Conservation (phyloP, 2,797 vertebrate genomes). For the Sus cebifrons region DNA sequence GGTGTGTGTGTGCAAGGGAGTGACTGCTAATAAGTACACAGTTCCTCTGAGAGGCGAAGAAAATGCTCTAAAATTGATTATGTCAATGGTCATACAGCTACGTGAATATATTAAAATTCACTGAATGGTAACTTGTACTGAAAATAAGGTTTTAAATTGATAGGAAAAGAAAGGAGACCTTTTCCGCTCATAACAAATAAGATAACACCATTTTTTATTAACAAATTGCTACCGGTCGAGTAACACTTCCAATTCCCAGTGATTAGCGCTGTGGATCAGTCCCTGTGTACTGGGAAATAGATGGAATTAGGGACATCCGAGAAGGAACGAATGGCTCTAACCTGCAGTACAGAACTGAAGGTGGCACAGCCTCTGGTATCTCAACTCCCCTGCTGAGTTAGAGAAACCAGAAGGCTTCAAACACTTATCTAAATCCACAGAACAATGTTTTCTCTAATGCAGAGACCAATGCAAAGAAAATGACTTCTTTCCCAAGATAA, state of each 20-base stretch:
- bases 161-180: not conserved
- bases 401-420: not conserved
- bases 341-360: not conserved
- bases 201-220: conserved; percentile 9
- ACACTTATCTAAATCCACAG: not conserved
- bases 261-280: not conserved
- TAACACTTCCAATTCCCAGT: conserved; percentile 12
- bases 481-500: conserved; percentile 11
- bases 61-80: not conserved
- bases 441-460: conserved; percentile 39
- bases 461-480: conserved; percentile 9
- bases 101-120: not conserved
- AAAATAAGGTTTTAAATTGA: conserved; percentile 35
- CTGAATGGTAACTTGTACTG: not conserved
- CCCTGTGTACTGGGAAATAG: not conserved
- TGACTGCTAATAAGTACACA: not conserved
- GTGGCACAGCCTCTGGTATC: not conserved
- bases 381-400: not conserved
- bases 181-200: not conserved
- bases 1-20: not conserved
- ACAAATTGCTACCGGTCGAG: not conserved
- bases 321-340: not conserved
- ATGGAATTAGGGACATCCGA: not conserved
- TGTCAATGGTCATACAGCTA: not conserved
- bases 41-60: not conserved